Evolutionary conservation across 2,888 invertebrate genomes (phyloP).

Genomic region (Stenodema calcarata): DNA sequence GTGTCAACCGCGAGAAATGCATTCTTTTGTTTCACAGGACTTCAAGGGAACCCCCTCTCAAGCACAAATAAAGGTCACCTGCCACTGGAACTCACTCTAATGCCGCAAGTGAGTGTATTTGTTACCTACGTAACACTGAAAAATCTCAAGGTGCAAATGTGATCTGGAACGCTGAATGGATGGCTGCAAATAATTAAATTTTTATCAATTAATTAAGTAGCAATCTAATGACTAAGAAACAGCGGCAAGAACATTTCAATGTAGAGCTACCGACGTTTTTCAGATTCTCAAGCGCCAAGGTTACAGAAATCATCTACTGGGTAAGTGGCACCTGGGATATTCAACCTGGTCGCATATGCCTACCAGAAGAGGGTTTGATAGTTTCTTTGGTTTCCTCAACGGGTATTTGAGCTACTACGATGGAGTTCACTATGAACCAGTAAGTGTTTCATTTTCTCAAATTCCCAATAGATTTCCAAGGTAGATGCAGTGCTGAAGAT

Average conservation of each 20-base stretch:
- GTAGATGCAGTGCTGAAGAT: no score
- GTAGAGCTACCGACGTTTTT: no score
- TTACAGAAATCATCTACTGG: constrained; percentile 81
- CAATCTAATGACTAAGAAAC: no score
- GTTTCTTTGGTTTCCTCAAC: constrained; percentile 79
- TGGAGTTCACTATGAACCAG: constrained; percentile 59
- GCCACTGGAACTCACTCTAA: background rate
- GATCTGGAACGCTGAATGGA: no score
- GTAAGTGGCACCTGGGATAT: constrained; percentile 91
- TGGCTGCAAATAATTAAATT: no score
- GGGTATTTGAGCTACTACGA: constrained; percentile 78
- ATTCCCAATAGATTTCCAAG: no score
- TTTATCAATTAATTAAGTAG: no score
- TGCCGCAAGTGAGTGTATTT: background rate
- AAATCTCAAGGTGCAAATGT: no score
- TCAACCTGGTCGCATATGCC: constrained; percentile 74
- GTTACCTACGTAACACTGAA: no score
- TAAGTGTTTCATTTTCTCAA: constrained; percentile 1
- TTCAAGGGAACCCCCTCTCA: background rate
- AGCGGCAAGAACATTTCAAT: no score
- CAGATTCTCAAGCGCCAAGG: constrained; percentile 70
- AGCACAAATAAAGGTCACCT: background rate
- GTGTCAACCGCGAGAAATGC: background rate
- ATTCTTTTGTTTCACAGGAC: background rate
- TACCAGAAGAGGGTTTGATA: constrained; percentile 76